phyloP scores from a whole-genome alignment of 2,113 vertebrate genomes.

The Diglossa brunneiventris region DNA sequence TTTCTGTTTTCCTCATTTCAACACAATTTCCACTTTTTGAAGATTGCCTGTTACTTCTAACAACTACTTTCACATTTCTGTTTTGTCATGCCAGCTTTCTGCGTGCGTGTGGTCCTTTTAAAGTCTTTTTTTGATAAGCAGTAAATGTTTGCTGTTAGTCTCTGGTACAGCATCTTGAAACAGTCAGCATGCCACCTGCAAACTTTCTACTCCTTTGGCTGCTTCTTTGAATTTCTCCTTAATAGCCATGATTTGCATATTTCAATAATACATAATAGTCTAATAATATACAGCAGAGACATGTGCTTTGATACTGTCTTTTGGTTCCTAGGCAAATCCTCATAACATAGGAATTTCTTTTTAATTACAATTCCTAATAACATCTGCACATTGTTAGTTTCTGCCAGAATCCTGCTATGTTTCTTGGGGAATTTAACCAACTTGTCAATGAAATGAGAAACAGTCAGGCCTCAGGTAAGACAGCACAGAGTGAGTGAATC shows the following conservation, averaged over 20 bases:
- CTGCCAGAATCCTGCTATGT: neutral
- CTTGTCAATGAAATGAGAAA: neutral
- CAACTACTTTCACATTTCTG: conserved; percentile 1
- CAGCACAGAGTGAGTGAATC: neutral
- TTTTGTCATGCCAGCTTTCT: conserved; percentile 50
- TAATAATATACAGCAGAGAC: neutral
- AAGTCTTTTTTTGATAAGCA: conserved; percentile 12
- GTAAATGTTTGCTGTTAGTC: conserved; percentile 8
- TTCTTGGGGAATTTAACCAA: neutral
- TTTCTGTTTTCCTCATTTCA: conserved; percentile 29
- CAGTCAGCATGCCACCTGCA: conserved; percentile 23
- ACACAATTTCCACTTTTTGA: conserved; percentile 29
- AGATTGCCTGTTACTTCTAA: conserved; percentile 4
- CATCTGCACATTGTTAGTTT: neutral
- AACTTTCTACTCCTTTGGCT: conserved; percentile 25
- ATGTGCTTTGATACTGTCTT: conserved; percentile 1
- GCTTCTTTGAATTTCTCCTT: conserved; percentile 24
- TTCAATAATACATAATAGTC: conserved; percentile 1
- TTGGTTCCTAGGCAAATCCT: conserved; percentile 13
- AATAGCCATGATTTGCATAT: conserved; percentile 41
- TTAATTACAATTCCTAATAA: conserved; percentile 13
- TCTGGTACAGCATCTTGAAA: neutral
- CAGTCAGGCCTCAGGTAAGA: neutral
- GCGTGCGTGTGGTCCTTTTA: conserved; percentile 42
- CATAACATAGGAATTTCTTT: neutral